Evolutionary conservation across 1,140 invertebrate species (phyloP).

Genomic region (Papilio helenus): DNA sequence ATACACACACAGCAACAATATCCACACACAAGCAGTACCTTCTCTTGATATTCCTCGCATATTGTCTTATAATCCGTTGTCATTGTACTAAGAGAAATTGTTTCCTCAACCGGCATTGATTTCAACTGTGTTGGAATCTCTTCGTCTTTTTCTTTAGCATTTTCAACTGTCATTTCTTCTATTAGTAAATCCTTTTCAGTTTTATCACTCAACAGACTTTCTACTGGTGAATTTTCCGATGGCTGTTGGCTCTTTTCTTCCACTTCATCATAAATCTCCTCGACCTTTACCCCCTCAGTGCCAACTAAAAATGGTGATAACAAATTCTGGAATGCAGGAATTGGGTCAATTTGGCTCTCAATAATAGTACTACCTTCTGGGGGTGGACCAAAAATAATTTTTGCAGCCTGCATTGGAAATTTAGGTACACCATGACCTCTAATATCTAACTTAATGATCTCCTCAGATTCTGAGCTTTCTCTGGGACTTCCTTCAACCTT

Average conservation of each 20-base stretch:
- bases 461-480: constrained; percentile 70
- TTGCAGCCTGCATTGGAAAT: constrained; percentile 62
- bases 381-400: constrained; percentile 77
- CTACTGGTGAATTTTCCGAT: constrained; percentile 45
- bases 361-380: constrained; percentile 64
- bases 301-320: constrained; percentile 70
- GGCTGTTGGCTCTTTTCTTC: neutral
- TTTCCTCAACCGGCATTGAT: constrained; percentile 70
- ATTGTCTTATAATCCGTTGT: constrained; percentile 81
- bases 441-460: constrained; percentile 80
- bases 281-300: constrained; percentile 61
- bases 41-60: constrained; percentile 76
- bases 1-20: constrained; percentile 55
- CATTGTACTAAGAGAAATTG: constrained; percentile 74
- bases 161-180: constrained; percentile 76
- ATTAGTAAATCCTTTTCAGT: constrained; percentile 72
- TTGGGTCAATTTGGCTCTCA: constrained; percentile 53
- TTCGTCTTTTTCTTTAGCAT: constrained; percentile 59
- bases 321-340: constrained; percentile 68
- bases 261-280: constrained; percentile 62
- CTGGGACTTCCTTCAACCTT: constrained; percentile 48
- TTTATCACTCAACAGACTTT: constrained; percentile 60
- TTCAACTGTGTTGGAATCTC: constrained; percentile 58
- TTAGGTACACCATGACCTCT: constrained; percentile 72
- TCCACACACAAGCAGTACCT: constrained; percentile 67